Evolutionary conservation across 2,888 invertebrate genomes (phyloP).

Genomic region (Harmothoe impar): DNA sequence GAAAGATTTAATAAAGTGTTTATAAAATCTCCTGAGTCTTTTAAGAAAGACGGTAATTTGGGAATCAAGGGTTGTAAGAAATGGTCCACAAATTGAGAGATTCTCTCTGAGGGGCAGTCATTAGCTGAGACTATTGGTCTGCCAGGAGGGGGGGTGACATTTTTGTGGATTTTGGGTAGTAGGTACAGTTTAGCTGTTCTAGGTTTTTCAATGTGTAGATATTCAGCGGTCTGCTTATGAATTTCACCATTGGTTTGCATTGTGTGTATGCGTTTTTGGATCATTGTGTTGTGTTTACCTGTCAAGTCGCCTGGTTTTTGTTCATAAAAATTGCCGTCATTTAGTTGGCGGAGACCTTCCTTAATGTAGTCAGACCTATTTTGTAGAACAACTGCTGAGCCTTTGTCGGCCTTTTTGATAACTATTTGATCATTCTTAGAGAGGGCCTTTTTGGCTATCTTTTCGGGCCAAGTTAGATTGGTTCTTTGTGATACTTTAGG

Average conservation of each 20-base stretch:
- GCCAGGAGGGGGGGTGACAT: not conserved
- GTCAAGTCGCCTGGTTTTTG: not conserved
- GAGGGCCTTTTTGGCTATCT: not conserved
- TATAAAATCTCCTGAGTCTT: not conserved
- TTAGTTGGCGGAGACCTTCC: not conserved
- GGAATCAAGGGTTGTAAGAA: not conserved
- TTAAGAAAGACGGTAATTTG: not conserved
- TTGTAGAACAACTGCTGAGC: not conserved
- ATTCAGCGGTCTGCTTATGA: not conserved
- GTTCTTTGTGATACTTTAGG: too few relatives aligned
- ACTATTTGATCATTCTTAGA: not conserved
- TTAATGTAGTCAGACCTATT: not conserved
- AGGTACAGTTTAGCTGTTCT: not conserved
- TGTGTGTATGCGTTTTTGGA: not conserved
- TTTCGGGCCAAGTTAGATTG: not conserved
- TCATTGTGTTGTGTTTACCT: not conserved
- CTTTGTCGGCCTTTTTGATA: not conserved
- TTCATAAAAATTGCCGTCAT: not conserved
- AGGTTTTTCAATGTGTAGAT: not conserved
- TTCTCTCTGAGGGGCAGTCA: not conserved
- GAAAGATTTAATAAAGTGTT: not conserved
- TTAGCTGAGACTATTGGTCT: not conserved
- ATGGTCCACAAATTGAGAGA: not conserved
- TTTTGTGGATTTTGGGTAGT: slow-evolving; percentile 16
- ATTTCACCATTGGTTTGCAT: not conserved